Base-by-base conservation (phyloP, 2,113 vertebrate genomes). In the Nymphicus hollandicus region DNA sequence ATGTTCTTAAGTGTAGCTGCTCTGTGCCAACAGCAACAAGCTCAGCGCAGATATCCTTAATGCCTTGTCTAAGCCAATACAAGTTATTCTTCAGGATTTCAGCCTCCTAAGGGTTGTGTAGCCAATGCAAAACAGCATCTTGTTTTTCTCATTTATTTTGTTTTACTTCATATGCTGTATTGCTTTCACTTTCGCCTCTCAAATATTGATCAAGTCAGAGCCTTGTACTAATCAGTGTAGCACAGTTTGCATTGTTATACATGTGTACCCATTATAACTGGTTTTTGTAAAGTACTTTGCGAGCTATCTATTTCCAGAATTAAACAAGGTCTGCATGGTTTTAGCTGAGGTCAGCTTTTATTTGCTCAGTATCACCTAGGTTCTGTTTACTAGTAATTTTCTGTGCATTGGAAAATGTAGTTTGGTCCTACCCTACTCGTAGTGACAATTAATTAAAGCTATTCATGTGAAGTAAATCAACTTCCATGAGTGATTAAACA, bases 331-430 rank as follows among this genome's bases (percentile, higher is more conserved):
- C 89, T 85, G 46, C 50, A 1, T 50, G 35, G 39, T 94, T 94
- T 93, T 39, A 82, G 91, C 90, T 91, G 88, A 91, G 64, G 81
- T 86, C 89, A 89, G 81, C 81, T 69, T 58, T 69, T 41, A 3
- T 1, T 23, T 24, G 19, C 29, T 85, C 63, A 46, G 8, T 29
- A 69, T 68, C 81, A 73, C 70, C 61, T 16, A 18, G 22, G 10
- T 56, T 88, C 55, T 81, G n/a, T 44, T 86, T 63, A 68, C 37
- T 17, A 41, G 50, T 13, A 63, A 88, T 91, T 93, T 83, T 78
- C 49, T 81, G 46, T n/a, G 44, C 52, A 22, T 74, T 76, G 68
- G 69, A 80, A 89, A 79, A 69, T 11, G 52, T 10, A n/a, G 17
- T 70, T 53, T 49, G 39, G 44, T 52, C 39, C 55, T 90, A 35